A percentile compares a stretch with the other conserved stretches of the same genome.
Evolutionary conservation across 2,797 vertebrate species (phyloP).

Genomic region (Loriculus beryllinus): DNA sequence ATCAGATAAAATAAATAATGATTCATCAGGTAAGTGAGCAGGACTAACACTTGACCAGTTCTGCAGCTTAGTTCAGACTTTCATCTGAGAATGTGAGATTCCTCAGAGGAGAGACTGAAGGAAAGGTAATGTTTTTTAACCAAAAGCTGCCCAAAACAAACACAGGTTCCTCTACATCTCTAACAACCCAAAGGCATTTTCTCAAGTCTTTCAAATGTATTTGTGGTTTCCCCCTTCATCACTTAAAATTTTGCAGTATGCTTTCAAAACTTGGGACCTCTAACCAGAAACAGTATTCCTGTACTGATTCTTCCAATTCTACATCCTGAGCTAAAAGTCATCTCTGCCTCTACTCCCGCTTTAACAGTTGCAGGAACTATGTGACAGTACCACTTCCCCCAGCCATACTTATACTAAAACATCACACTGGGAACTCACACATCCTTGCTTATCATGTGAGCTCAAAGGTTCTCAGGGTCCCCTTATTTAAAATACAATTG

Average conservation of each 20-base stretch:
- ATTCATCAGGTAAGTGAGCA: background rate
- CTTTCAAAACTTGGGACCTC: background rate
- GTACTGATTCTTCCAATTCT: background rate
- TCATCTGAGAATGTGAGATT: background rate
- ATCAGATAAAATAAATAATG: background rate
- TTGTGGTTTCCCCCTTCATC: background rate
- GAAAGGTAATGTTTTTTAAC: background rate
- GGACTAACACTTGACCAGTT: background rate
- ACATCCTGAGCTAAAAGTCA: background rate
- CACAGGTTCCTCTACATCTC: background rate
- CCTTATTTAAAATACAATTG: background rate
- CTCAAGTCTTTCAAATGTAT: background rate
- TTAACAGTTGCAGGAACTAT: background rate
- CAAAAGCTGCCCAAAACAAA: background rate
- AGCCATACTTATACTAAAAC: background rate
- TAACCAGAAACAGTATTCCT: background rate
- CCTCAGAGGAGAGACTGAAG: background rate
- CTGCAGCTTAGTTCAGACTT: background rate
- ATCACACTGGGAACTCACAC: background rate
- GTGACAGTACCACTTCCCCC: background rate
- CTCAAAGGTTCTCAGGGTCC: background rate
- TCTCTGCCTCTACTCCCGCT: background rate
- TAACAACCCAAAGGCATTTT: background rate
- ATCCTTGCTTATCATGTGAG: background rate
- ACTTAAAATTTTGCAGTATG: background rate